Percentiles rank a stretch among this genome's conserved stretches.
Evolutionary conservation across 2,797 vertebrate genomes (phyloP).

Genomic region (Pelochelys cantorii): DNA sequence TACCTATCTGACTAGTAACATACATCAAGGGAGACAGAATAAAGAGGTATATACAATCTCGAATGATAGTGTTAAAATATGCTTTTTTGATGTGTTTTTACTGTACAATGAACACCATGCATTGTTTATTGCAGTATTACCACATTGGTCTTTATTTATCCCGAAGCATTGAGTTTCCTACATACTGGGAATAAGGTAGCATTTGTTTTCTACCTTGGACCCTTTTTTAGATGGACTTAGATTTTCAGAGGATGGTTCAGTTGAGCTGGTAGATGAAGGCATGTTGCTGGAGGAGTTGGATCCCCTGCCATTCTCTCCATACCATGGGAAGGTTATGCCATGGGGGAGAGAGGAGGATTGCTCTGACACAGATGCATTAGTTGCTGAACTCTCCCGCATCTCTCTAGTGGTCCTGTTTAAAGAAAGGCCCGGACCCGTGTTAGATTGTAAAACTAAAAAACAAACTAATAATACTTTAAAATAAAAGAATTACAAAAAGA

Average conservation of each 20-base stretch:
- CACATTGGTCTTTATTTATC: slow-evolving; percentile 57
- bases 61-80: slow-evolving; percentile 62
- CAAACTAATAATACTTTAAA: not conserved
- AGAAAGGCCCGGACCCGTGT: slow-evolving; percentile 47
- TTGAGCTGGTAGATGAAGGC: slow-evolving; percentile 83
- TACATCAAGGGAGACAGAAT: slow-evolving; percentile 61
- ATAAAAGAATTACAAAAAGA: not conserved
- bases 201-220: slow-evolving; percentile 87
- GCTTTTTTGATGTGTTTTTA: slow-evolving; percentile 40
- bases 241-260: slow-evolving; percentile 86
- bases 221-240: slow-evolving; percentile 87
- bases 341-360: slow-evolving; percentile 74
- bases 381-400: slow-evolving; percentile 76
- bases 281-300: slow-evolving; percentile 81
- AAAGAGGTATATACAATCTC: slow-evolving; percentile 51
- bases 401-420: slow-evolving; percentile 76
- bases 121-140: slow-evolving; percentile 68
- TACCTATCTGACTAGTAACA: slow-evolving; percentile 69
- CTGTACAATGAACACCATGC: slow-evolving; percentile 74
- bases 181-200: slow-evolving; percentile 68
- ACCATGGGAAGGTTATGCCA: slow-evolving; percentile 80
- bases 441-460: slow-evolving; percentile 15
- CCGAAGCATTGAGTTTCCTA: slow-evolving; percentile 73
- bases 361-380: slow-evolving; percentile 49
- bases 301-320: slow-evolving; percentile 80